These are phyloP conservation scores for Adoxophyes honmai DNA, from an alignment of 1,140 invertebrate genomes.

Conservation along the genomic window DNA sequence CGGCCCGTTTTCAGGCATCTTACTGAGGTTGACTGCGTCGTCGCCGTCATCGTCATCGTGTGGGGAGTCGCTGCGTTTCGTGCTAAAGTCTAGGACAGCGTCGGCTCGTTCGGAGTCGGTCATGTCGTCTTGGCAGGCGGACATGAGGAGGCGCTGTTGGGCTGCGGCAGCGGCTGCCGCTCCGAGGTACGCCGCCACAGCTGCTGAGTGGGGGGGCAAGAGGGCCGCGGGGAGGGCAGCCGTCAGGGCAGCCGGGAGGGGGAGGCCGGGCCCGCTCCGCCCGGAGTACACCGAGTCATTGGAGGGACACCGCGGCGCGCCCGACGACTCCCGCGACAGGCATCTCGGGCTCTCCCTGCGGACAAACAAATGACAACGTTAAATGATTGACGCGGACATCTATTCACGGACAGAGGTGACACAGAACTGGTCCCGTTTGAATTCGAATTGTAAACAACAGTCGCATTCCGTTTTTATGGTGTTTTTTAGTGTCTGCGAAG, in stretches of 20 bases:
- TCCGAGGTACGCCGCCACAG: conserved; percentile 86
- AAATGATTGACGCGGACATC: neutral
- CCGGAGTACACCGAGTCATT: conserved; percentile 84
- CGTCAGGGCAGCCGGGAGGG: conserved; percentile 70
- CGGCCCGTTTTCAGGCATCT: conserved; percentile 84
- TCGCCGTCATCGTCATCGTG: conserved; percentile 79
- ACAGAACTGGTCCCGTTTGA: too few relatives aligned
- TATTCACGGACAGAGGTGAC: too few relatives aligned
- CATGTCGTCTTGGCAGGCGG: conserved; percentile 82
- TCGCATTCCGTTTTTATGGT: too few relatives aligned
- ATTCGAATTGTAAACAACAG: too few relatives aligned
- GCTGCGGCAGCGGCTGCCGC: conserved; percentile 81
- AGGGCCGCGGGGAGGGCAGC: conserved; percentile 78
- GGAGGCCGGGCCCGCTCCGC: conserved; percentile 78
- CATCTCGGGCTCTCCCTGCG: conserved; percentile 89
- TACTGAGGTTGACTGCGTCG: conserved; percentile 83
- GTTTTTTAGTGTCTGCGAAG: too few relatives aligned
- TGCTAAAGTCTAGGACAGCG: conserved; percentile 88
- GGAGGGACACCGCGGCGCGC: conserved; percentile 82
- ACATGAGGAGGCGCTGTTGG: conserved; percentile 86
- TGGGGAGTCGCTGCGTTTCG: conserved; percentile 77
- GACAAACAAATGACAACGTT: conserved; percentile 55
- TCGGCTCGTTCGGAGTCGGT: conserved; percentile 73
- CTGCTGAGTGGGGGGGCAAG: conserved; percentile 85
- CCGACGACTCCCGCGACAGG: conserved; percentile 86